Conservation (phyloP, 2,113 vertebrate genomes). For the Drymodes brunneopygia region DNA sequence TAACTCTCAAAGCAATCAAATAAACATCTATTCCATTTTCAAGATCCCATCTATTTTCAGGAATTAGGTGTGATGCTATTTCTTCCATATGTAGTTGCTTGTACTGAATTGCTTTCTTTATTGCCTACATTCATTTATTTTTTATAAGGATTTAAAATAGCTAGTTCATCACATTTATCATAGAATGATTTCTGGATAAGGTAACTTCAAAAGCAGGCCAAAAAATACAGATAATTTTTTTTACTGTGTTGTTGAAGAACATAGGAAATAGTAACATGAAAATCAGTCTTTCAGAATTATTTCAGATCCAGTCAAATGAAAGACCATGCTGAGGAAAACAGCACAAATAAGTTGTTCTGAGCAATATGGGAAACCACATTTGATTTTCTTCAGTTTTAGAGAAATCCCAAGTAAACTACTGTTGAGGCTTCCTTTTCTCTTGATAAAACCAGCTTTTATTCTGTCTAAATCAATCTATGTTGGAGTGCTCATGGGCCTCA, state of each 20-base stretch:
- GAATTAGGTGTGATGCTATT: not conserved
- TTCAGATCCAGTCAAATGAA: not conserved
- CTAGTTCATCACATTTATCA: not conserved
- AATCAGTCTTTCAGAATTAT: not conserved
- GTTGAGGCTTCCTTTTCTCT: not conserved
- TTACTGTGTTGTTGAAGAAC: not conserved
- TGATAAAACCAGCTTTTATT: not conserved
- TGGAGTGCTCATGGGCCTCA: not conserved
- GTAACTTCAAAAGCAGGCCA: not conserved
- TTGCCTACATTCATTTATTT: not conserved
- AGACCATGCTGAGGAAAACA: not conserved
- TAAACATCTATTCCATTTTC: not conserved
- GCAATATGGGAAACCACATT: not conserved
- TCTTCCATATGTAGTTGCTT: not conserved
- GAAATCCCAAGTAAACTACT: not conserved
- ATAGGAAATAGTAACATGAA: not conserved
- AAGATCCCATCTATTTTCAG: not conserved
- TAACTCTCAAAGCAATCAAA: slow-evolving; percentile 18
- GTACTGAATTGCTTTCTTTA: not conserved
- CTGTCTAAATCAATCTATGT: not conserved
- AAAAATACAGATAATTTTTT: not conserved
- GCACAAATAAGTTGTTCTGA: not conserved
- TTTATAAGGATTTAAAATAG: not conserved
- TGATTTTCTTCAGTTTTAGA: not conserved
- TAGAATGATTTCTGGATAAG: not conserved